Evolutionary conservation across 1,140 invertebrate species (phyloP).

Genomic region (Carposina sasakii): DNA sequence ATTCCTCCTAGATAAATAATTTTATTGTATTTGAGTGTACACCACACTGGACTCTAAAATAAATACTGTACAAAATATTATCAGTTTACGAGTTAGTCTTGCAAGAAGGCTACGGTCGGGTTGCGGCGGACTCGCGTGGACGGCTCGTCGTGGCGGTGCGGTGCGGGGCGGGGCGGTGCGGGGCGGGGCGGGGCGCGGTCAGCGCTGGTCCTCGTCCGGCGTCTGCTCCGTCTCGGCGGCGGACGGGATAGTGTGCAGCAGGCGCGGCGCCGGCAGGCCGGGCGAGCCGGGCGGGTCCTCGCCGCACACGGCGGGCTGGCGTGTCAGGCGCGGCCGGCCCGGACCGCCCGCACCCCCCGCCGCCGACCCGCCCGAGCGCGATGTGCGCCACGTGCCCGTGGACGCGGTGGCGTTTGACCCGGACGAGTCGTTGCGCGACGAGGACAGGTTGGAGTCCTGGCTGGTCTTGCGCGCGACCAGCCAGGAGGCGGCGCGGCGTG

Average conservation of each 20-base stretch:
- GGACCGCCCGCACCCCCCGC: slow-evolving; percentile 34
- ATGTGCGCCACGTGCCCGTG: slow-evolving; percentile 88
- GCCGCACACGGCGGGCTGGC: slow-evolving; percentile 83
- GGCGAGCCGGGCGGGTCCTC: slow-evolving; percentile 80
- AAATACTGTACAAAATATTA: slow-evolving; percentile 54
- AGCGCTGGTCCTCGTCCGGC: slow-evolving; percentile 74
- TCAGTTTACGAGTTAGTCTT: slow-evolving; percentile 11
- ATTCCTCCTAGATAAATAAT: slow-evolving; percentile 54
- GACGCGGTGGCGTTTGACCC: slow-evolving; percentile 88
- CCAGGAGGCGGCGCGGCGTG: slow-evolving; percentile 87
- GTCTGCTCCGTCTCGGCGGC: slow-evolving; percentile 85
- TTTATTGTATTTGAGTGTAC: slow-evolving; percentile 29
- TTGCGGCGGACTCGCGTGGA: slow-evolving; percentile 30
- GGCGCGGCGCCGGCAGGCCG: slow-evolving; percentile 76
- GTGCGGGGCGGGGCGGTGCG: neutral
- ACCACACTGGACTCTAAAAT: slow-evolving; percentile 13
- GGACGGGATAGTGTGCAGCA: slow-evolving; percentile 85
- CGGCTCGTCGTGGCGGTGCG: slow-evolving; percentile 19
- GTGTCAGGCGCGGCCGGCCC: slow-evolving; percentile 80
- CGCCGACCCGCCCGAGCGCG: slow-evolving; percentile 79
- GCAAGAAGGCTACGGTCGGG: no score
- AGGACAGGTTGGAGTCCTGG: slow-evolving; percentile 91
- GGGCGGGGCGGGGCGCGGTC: slow-evolving; percentile 3
- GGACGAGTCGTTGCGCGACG: slow-evolving; percentile 90
- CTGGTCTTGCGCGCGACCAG: slow-evolving; percentile 90